Evolutionary conservation across 1,140 invertebrate species (phyloP), one percentile per base, ranked within the genome.

Genomic region (Adoxophyes honmai): DNA sequence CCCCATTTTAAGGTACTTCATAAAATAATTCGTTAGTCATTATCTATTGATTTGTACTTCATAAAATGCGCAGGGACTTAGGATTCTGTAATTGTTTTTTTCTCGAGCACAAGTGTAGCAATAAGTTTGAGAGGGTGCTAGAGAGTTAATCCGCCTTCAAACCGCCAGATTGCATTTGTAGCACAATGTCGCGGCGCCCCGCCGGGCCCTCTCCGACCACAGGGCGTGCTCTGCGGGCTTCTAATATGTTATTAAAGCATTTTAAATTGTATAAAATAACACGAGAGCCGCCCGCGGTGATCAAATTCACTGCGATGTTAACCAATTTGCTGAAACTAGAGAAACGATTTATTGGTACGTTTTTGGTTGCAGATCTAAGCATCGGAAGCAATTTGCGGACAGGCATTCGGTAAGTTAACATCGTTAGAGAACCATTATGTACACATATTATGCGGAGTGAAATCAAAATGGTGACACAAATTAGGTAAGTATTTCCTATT

Each of bases 181-280:
- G 42, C 42, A 48, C 42, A 48, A 21, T 16, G 42, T 48, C 18
- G 42, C 42, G n/a, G n/a, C 18, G 18, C 42, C 42, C 42, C 42
- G 42, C n/a, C 16, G 42, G 6, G 42, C 11, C 6, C 21, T 28
- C 21, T 21, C n/a, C 10, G 16, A 48, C 42, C 42, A 14, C 42
- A 48, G 18, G 42, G 42, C 42, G 42, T 18, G n/a, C 16, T 48
- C 42, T 48, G 28, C 42, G 9, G 42, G 10, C n/a, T 18, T 28
- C 42, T 48, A 48, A 48, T 28, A 48, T 18, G 42, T 48, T 48
- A 48, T 48, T 48, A 48, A 48, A 48, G 28, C 42, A 18, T 48
- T 48, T 48, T 48, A 48, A 48, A 48, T 48, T 48, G 42, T 48
- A 18, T 21, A 48, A 48, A 48, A 48, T 48, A 48, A 48, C n/a